Evolutionary conservation across 2,113 vertebrate genomes (phyloP), one percentile per base, ranked within the genome.

Genomic region (Myxocyprinus asiaticus): DNA sequence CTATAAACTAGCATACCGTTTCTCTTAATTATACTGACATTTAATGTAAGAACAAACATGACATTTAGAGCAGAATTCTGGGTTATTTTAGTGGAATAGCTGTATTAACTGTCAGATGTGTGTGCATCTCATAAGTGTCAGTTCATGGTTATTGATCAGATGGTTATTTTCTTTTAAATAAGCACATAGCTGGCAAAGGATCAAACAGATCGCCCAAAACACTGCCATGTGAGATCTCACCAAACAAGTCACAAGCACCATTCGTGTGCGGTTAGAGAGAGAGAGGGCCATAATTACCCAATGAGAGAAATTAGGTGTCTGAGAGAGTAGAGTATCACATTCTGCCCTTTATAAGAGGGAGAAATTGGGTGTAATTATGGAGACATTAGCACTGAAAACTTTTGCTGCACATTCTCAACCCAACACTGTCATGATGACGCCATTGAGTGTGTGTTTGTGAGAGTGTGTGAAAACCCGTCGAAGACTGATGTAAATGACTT

Each of bases 301-400:
- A 76, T 76, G 73, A 76, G 73, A 63, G 73, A 65, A 76, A 76
- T 76, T 76, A 65, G 62, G 73, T 53, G 73, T 76, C 58, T 53
- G 50, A 15, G 44, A 67, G 65, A 71, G 47, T 73, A 61, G 56
- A 77, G 43, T 55, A 12, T 51, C 78, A 55, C 43, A 62, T 43
- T 22, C 68, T 81, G 77, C 17, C 79, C 72, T 17, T 53, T 63
- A 62, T 45, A 55, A 78, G 58, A 48, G 67, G 47, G 47, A 67
- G 78, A 72, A 70, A 83, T 71, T 66, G 62, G n/a, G 61, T 76
- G 81, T 84, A 84, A 84, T 84, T 84, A 84, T 65, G 33, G 73
- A 76, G 73, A 55, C 3, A 22, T 76, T 76, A 44, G 61, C 62
- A 8, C 61, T 65, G 42, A 81, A 69, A 66, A 51, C 59, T 66